phyloP scores from a whole-genome alignment of 2,113 vertebrate genomes.

The Canis aureus region DNA sequence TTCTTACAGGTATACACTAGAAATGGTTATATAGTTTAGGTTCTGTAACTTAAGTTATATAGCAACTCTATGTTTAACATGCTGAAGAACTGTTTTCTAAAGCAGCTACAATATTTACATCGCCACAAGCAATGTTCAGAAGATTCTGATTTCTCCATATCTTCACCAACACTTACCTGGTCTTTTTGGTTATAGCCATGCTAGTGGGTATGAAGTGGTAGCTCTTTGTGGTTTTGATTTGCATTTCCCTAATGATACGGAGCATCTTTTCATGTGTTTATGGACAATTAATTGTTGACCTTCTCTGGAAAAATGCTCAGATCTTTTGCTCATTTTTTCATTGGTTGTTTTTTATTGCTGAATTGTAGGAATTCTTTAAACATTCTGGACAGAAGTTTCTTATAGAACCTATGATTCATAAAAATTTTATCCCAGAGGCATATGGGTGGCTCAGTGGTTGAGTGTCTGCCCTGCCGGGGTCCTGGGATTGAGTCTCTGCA shows the following conservation, averaged over 20 bases:
- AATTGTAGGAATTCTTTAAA: neutral
- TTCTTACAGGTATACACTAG: neutral
- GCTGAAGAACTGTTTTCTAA: constrained; percentile 12
- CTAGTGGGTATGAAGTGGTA: neutral
- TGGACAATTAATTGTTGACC: neutral
- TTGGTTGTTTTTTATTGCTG: neutral
- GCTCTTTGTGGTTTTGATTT: neutral
- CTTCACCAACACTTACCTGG: neutral
- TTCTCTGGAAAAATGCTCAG: neutral
- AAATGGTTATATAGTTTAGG: neutral
- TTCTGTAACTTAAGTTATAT: neutral
- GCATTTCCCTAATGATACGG: neutral
- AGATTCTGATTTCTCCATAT: neutral
- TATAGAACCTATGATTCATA: neutral
- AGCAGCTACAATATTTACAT: neutral
- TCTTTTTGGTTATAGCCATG: neutral
- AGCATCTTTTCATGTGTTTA: neutral
- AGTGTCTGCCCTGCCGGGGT: too few species aligned
- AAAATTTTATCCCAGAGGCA: neutral
- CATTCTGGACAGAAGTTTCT: neutral
- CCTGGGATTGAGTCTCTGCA: too few species aligned
- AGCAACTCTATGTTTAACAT: neutral
- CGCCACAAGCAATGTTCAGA: neutral
- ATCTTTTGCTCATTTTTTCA: neutral
- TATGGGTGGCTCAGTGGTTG: too few species aligned